Evolutionary conservation across 2,113 vertebrate species (phyloP).

Genomic region (Syrmaticus mikado): DNA sequence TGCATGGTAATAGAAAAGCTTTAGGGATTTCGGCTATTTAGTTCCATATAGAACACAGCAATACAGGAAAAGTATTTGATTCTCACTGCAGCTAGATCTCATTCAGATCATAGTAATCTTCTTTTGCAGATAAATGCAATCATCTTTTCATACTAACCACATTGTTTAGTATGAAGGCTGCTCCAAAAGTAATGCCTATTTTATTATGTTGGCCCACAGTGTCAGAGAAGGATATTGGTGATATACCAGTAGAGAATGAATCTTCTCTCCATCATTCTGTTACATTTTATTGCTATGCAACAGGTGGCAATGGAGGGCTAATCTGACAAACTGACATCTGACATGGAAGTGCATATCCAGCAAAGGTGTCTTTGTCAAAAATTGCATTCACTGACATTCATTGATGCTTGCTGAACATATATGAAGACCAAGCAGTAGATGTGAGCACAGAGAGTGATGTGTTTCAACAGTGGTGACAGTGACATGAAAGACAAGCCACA

Average conservation of each 20-base stretch:
- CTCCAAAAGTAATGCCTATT: neutral
- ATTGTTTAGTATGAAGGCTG: neutral
- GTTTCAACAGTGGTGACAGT: neutral
- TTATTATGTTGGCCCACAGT: neutral
- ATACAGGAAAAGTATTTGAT: constrained; percentile 16
- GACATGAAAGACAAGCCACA: neutral
- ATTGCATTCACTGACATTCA: neutral
- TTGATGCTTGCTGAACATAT: neutral
- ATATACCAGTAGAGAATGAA: neutral
- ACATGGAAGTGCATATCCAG: neutral
- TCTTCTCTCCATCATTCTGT: neutral
- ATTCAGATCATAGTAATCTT: neutral
- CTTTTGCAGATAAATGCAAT: neutral
- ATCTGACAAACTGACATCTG: neutral
- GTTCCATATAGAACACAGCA: neutral
- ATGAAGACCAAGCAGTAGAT: neutral
- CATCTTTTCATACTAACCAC: constrained; percentile 11
- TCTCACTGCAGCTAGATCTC: neutral
- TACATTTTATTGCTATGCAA: neutral
- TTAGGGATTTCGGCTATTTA: neutral
- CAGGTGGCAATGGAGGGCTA: neutral
- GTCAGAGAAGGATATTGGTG: neutral
- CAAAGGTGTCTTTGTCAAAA: neutral
- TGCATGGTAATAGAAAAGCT: neutral
- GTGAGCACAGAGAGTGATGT: neutral